Evolutionary conservation across 2,797 vertebrate species (phyloP), one percentile per base, ranked within the genome.

Genomic region (Leptodactylus fallax): DNA sequence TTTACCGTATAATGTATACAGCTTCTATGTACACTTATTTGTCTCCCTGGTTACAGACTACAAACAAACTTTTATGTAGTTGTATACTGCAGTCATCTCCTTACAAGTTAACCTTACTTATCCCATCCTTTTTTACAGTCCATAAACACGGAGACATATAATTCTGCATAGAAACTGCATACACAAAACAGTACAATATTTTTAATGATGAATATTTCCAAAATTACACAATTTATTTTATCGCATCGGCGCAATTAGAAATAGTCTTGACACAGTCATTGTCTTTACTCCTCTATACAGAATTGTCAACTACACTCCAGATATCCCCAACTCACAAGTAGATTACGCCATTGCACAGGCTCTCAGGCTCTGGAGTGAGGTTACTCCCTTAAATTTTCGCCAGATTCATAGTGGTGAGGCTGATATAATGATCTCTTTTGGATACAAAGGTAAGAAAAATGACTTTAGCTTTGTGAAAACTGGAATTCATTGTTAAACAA

Each of bases 341-440:
- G 87, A 93, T 14, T 17, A 83, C 6, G 88, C 93, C 61, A 93
- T 96, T 23, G 84, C 11, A 25, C 94, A 63, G 81, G 95, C 95
- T 79, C 85, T 96, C 0, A 83, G 9, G 7, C 85, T 95, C 61
- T 96, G 95, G 95, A 92, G 94, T 16, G 85, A 92, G 58, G 93
- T 93, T 60, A 95, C 94, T 19, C 94, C 94, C 0, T 87, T 96
- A 85, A 0, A 0, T 0, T 95, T 96, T 90, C 65, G 0, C 45
- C 93, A 56, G 90, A 1, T 92, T 9, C 0, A 0, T 0, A 0
- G 0, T 0, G 6, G 88, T 4, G 0, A 0, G 0, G 94, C 95
- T 13, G 95, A 96, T 63, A 96, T 96, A 78, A 77, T 92, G 90
- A 94, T 96, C 58, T 0, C 0, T 83, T 96, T 96, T 88, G 92